Conservation (phyloP, 2,113 vertebrate genomes). For the Lontra canadensis region DNA sequence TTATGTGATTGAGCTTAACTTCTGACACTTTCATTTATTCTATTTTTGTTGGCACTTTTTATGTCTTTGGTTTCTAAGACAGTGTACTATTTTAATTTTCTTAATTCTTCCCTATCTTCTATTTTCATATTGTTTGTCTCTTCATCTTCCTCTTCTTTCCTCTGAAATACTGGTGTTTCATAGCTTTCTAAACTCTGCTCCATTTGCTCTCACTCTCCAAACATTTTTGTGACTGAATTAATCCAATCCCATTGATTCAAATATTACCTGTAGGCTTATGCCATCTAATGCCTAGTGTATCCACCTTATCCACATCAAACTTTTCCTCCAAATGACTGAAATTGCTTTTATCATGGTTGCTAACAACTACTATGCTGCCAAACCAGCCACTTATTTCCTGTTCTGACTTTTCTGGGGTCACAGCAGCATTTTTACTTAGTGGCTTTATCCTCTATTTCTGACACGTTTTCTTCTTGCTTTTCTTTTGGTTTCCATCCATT, state of each 20-base stretch:
- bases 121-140: background rate
- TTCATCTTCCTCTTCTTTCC: background rate
- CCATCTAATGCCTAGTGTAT: background rate
- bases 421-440: background rate
- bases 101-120: background rate
- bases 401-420: background rate
- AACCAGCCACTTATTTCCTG: background rate
- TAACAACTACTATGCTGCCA: background rate
- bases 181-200: background rate
- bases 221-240: background rate
- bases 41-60: background rate
- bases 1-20: background rate
- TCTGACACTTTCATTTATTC: background rate
- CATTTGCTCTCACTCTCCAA: background rate
- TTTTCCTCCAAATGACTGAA: background rate
- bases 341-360: background rate
- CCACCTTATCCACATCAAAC: background rate
- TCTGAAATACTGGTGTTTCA: background rate
- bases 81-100: background rate
- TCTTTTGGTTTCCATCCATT: background rate
- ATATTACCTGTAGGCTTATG: background rate
- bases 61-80: background rate
- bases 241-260: background rate
- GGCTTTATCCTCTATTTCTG: background rate
- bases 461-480: background rate